Evolutionary conservation across 1,140 invertebrate species (phyloP).

Genomic region (Drosophila ercepeae): DNA sequence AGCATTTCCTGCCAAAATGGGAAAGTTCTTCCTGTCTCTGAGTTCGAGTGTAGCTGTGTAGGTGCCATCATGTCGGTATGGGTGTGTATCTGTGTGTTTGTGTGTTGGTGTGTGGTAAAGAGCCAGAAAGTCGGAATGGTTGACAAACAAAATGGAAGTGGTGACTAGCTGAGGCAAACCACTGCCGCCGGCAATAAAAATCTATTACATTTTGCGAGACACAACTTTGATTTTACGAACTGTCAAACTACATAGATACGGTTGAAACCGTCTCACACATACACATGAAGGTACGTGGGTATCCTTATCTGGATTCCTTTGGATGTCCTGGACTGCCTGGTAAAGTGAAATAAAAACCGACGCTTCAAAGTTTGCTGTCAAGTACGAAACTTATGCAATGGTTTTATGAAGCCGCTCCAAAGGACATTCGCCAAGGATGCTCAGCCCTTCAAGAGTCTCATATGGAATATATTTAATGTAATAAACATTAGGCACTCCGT

Average conservation of each 20-base stretch:
- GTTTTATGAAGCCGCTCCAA: conserved; percentile 43
- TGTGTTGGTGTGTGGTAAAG: conserved; percentile 25
- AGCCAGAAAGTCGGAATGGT: conserved; percentile 56
- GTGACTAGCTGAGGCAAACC: conserved; percentile 53
- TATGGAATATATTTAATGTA: conserved; percentile 38
- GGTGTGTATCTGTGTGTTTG: conserved; percentile 4
- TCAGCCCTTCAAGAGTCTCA: conserved; percentile 22
- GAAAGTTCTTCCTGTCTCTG: conserved; percentile 33
- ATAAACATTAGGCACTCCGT: conserved; percentile 37
- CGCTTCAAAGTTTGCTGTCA: conserved; percentile 40
- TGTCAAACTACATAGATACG: conserved; percentile 52
- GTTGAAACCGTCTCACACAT: conserved; percentile 26
- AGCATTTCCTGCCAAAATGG: conserved; percentile 61
- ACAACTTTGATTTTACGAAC: conserved; percentile 77
- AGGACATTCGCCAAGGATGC: conserved; percentile 22
- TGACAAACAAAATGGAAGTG: conserved; percentile 49
- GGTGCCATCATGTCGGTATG: conserved; percentile 5
- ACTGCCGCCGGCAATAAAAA: conserved; percentile 64
- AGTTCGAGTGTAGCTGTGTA: not conserved
- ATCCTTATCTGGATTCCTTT: conserved; percentile 19
- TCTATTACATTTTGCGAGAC: conserved; percentile 63
- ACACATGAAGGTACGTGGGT: not conserved
- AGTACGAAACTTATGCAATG: conserved; percentile 53
- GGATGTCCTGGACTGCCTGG: conserved; percentile 1
- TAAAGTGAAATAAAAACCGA: conserved; percentile 46